Percentiles rank a stretch among this genome's conserved stretches.
These are phyloP conservation scores for Chromoteleia sp. DNA, from an alignment of 2,888 invertebrate species.

Conservation along the genomic window DNA sequence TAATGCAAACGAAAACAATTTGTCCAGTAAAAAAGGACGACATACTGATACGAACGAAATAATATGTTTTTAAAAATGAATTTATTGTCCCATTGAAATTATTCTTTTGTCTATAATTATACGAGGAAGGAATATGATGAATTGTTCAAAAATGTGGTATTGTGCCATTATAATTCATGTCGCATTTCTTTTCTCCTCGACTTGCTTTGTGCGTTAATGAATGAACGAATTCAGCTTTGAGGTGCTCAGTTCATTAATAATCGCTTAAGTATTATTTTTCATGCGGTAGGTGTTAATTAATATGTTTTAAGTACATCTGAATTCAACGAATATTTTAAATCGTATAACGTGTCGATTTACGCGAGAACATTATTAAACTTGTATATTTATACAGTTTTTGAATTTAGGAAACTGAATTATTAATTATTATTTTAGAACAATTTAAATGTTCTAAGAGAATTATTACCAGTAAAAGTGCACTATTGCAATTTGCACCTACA, in stretches of 20 bases:
- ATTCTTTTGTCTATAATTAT: conserved; percentile 31
- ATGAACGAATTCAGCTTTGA: conserved; percentile 40
- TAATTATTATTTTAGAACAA: background rate
- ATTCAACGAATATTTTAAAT: background rate
- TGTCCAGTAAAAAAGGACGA: conserved; percentile 1
- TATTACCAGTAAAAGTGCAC: background rate
- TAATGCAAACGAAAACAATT: conserved; percentile 7
- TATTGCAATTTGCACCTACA: background rate
- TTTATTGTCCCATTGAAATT: conserved; percentile 19
- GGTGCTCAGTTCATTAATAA: conserved; percentile 51
- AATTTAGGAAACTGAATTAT: background rate
- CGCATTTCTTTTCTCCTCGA: conserved; percentile 49
- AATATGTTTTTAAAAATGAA: conserved; percentile 8
- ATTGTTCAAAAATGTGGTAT: conserved; percentile 38
- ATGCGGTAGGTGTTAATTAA: conserved; percentile 38
- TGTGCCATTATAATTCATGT: conserved; percentile 45
- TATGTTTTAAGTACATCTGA: conserved; percentile 6
- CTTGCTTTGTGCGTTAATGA: conserved; percentile 47
- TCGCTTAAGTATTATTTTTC: conserved; percentile 23
- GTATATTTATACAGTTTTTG: no score
- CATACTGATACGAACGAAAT: background rate
- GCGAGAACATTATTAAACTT: no score
- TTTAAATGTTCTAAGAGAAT: background rate
- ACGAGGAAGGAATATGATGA: conserved; percentile 23
- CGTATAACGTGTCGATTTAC: background rate